Evolutionary conservation across 2,113 vertebrate species (phyloP), one percentile per base, ranked within the genome.

Genomic region (Microcebus tavaratra): DNA sequence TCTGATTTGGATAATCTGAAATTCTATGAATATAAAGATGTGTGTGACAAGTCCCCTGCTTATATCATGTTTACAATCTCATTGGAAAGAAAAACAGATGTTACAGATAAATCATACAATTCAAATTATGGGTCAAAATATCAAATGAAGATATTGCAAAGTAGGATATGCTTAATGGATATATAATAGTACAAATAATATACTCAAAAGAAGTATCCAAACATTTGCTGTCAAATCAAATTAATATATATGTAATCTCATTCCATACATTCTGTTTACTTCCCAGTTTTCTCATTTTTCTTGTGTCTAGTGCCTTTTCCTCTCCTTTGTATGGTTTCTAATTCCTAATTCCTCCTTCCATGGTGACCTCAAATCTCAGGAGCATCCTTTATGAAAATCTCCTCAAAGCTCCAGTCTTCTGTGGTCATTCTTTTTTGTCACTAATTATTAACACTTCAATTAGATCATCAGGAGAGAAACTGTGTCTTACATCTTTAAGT

Each of bases 101-200:
- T 57, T 63, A 42, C 8, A 61, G 31, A 50, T 67, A 81, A 79
- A 94, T 59, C 67, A 34, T 11, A 36, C 34, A 88, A 85, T 31
- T 88, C 36, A 67, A 73, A 65, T 70, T 70, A 57, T 65, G 17
- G 8, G 27, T 95, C 61, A 90, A 88, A n/a, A 78, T 9, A 92
- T 48, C 20, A 84, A 48, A 75, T 80, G 50, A 90, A 94, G 75
- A n/a, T 76, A 63, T 82, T 90, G 90, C 23, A 94, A 96, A 91
- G 27, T 42, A 82, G 6, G 17, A 2, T 73, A 2, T n/a, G 36
- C 75, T 80, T 83, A 89, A 78, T 42, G 55, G 23, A 34, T 36
- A 48, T 65, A 61, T 80, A 68, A 68, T 57, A 34, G 5, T 36
- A 63, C 31, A 93, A 87, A 90, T 70, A 13, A 79, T 20, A 76